Percentiles rank a stretch among this genome's conserved stretches.
phyloP scores from a whole-genome alignment of 2,888 invertebrate species.

The Melangyna quadrimaculata region DNA sequence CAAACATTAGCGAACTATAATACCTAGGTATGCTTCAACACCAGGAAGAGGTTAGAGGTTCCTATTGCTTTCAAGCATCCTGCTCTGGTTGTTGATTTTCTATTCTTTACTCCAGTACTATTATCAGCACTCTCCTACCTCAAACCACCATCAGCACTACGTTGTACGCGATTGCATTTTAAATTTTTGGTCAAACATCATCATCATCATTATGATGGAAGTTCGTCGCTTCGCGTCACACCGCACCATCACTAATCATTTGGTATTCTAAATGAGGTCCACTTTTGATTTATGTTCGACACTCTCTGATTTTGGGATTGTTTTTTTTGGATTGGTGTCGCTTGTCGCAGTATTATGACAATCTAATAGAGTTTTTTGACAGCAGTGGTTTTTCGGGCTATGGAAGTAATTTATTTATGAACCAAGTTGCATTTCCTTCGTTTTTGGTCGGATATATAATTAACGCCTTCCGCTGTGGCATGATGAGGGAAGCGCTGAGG shows the following conservation, averaged over 20 bases:
- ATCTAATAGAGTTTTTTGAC: conserved; percentile 61
- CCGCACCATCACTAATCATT: conserved; percentile 37
- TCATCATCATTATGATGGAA: conserved; percentile 6
- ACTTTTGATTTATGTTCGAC: conserved; percentile 63
- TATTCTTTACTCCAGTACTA: neutral
- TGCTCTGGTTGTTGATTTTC: conserved; percentile 54
- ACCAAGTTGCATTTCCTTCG: conserved; percentile 53
- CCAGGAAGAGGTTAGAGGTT: neutral
- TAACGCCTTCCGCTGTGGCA: conserved; percentile 70
- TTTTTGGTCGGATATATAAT: conserved; percentile 35
- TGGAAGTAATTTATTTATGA: conserved; percentile 62
- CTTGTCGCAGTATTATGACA: conserved; percentile 56
- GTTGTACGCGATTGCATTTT: conserved; percentile 53
- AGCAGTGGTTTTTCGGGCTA: conserved; percentile 28
- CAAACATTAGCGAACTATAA: neutral
- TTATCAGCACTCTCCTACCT: neutral
- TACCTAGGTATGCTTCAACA: neutral
- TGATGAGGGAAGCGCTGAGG: neutral
- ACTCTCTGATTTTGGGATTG: conserved; percentile 18
- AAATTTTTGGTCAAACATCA: conserved; percentile 60
- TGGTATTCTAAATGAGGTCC: conserved; percentile 69
- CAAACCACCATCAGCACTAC: neutral
- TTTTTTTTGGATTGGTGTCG: conserved; percentile 4
- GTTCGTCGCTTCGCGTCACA: neutral
- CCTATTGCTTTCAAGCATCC: conserved; percentile 30